Conservation (phyloP, 2,888 invertebrate species). For the Notodonta dromedarius region DNA sequence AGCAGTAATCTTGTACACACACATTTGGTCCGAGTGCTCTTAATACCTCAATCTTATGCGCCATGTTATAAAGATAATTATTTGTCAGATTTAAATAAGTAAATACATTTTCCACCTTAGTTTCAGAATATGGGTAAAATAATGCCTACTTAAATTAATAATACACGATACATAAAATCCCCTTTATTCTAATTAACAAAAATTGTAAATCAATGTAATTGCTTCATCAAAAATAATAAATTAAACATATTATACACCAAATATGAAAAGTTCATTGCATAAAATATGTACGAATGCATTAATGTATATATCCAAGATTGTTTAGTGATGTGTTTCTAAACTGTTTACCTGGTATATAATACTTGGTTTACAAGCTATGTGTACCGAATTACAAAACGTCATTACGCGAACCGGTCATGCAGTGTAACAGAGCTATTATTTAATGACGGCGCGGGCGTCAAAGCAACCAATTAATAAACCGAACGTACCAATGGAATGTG, state of each 20-base stretch:
- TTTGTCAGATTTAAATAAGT: too few species aligned
- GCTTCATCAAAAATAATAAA: constrained; percentile 1
- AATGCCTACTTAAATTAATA: too few species aligned
- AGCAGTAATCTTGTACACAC: constrained; percentile 35
- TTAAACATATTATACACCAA: neutral
- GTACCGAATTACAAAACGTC: constrained; percentile 35
- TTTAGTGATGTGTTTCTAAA: constrained; percentile 35
- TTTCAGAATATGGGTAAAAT: too few species aligned
- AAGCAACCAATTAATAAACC: constrained; percentile 5
- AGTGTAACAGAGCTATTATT: constrained; percentile 16
- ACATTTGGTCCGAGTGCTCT: too few species aligned
- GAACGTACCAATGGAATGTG: too few species aligned
- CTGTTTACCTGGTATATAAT: constrained; percentile 9
- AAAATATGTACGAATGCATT: constrained; percentile 1
- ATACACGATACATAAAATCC: too few species aligned
- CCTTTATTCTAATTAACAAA: too few species aligned
- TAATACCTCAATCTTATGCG: too few species aligned
- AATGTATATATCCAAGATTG: constrained; percentile 11
- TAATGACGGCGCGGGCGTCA: constrained; percentile 22
- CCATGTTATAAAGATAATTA: too few species aligned
- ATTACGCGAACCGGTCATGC: constrained; percentile 27
- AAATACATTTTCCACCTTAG: too few species aligned
- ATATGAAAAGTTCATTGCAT: constrained; percentile 25
- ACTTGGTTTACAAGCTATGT: constrained; percentile 34
- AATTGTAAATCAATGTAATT: neutral